phyloP scores from a whole-genome alignment of 2,888 invertebrate species.

The Nymphalis polychloros region DNA sequence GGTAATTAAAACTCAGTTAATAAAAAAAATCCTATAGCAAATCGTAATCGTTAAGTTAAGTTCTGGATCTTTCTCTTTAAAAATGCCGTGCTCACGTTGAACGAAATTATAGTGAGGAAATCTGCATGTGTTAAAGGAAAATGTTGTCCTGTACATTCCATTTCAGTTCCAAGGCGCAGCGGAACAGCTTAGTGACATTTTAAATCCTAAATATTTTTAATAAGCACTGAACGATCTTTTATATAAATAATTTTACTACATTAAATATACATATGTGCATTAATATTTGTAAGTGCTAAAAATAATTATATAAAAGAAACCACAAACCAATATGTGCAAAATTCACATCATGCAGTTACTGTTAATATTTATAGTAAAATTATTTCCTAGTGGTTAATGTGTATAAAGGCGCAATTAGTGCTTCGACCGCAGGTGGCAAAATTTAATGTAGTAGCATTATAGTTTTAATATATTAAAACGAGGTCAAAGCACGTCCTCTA shows the following conservation, averaged over 20 bases:
- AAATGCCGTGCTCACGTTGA: too few relatives aligned
- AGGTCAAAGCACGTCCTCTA: slow-evolving; percentile 6
- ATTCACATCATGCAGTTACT: slow-evolving; percentile 11
- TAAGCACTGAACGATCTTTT: neutral
- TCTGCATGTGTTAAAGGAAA: too few relatives aligned
- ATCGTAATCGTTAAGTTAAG: too few relatives aligned
- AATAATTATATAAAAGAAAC: slow-evolving; percentile 21
- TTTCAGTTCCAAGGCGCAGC: too few relatives aligned
- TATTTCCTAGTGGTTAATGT: slow-evolving; percentile 22
- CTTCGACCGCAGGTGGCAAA: slow-evolving; percentile 1
- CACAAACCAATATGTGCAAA: slow-evolving; percentile 25
- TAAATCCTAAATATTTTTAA: neutral
- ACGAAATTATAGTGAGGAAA: too few relatives aligned
- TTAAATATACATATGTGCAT: neutral
- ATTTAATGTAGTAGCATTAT: neutral
- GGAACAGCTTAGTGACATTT: too few relatives aligned
- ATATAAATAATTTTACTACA: too few relatives aligned
- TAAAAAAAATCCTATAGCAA: too few relatives aligned
- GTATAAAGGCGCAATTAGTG: slow-evolving; percentile 4
- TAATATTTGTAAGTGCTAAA: slow-evolving; percentile 15
- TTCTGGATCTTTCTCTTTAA: too few relatives aligned
- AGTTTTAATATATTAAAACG: slow-evolving; percentile 4
- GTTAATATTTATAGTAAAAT: slow-evolving; percentile 19
- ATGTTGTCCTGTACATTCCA: too few relatives aligned
- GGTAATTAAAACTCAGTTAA: too few relatives aligned